Evolutionary conservation across 2,888 invertebrate genomes (phyloP).

Genomic region (Ophraella communa): DNA sequence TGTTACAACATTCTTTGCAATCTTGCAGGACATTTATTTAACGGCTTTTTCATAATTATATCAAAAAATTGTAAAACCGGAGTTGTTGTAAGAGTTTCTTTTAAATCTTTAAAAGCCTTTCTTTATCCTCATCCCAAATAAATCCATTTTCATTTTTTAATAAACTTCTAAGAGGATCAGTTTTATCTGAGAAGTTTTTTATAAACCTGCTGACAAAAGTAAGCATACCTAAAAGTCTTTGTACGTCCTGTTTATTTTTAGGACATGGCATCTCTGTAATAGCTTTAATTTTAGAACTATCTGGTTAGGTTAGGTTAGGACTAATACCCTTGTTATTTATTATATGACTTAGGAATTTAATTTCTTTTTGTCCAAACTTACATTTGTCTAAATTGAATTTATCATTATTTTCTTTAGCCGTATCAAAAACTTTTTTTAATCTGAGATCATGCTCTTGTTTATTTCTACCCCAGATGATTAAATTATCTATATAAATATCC

Average conservation of each 20-base stretch:
- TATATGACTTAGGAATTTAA: slow-evolving; percentile 10
- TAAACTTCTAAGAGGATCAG: no score
- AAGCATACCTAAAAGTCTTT: neutral
- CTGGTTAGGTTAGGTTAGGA: no score
- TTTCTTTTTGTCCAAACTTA: slow-evolving; percentile 2
- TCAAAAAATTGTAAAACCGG: slow-evolving; percentile 27
- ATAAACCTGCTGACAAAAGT: neutral
- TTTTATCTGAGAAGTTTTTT: neutral
- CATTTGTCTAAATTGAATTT: slow-evolving; percentile 31
- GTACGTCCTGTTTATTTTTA: no score
- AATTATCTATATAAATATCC: slow-evolving; percentile 18
- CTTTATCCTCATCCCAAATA: no score
- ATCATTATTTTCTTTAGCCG: slow-evolving; percentile 19
- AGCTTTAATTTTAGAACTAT: no score
- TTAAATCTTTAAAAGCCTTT: no score
- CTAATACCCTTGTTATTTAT: slow-evolving; percentile 15
- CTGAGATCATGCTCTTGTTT: slow-evolving; percentile 27
- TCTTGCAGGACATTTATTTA: no score
- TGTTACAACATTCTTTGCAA: slow-evolving; percentile 29
- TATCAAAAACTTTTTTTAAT: slow-evolving; percentile 18
- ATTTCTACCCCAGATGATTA: slow-evolving; percentile 22
- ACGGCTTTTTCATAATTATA: no score
- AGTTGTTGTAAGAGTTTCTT: no score
- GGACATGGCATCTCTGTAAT: no score
- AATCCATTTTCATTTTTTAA: no score